These are phyloP conservation scores for Tachysurus vachellii DNA, from an alignment of 2,113 vertebrate genomes.

Conservation along the genomic window DNA sequence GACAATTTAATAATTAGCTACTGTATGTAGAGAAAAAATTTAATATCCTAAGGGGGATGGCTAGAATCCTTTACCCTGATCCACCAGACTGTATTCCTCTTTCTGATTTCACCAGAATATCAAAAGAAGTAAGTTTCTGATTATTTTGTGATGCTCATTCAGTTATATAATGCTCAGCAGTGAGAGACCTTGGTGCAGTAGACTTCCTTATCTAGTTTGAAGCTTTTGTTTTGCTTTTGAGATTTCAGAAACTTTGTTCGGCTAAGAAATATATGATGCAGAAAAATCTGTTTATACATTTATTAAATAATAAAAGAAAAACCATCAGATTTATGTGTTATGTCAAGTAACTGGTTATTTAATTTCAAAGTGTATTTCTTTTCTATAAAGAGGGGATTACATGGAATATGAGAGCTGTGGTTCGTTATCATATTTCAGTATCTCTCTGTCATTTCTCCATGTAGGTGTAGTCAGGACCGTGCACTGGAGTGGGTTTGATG, in stretches of 20 bases:
- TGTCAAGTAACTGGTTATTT: slow-evolving; percentile 14
- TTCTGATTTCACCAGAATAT: neutral
- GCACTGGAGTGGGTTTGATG: neutral
- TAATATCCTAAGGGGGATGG: neutral
- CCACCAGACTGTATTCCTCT: neutral
- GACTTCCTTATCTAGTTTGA: neutral
- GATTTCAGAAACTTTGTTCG: neutral
- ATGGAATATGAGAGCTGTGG: neutral
- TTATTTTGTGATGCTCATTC: neutral
- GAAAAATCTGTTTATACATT: neutral
- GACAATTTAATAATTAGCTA: too few relatives aligned
- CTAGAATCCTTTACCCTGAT: neutral
- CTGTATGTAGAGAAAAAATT: neutral
- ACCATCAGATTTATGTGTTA: neutral
- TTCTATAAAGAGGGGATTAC: slow-evolving; percentile 16
- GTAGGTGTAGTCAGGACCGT: neutral
- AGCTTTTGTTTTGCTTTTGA: neutral
- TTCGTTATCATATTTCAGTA: neutral
- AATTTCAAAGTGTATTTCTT: slow-evolving; percentile 16
- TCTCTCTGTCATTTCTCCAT: neutral
- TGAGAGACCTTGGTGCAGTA: neutral
- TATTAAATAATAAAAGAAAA: neutral
- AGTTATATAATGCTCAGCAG: neutral
- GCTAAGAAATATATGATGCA: neutral
- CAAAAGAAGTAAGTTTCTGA: neutral